Percentiles rank a stretch among this genome's conserved stretches.
Conservation (phyloP, 2,888 invertebrate genomes). For the Aphidoletes aphidimyza region DNA sequence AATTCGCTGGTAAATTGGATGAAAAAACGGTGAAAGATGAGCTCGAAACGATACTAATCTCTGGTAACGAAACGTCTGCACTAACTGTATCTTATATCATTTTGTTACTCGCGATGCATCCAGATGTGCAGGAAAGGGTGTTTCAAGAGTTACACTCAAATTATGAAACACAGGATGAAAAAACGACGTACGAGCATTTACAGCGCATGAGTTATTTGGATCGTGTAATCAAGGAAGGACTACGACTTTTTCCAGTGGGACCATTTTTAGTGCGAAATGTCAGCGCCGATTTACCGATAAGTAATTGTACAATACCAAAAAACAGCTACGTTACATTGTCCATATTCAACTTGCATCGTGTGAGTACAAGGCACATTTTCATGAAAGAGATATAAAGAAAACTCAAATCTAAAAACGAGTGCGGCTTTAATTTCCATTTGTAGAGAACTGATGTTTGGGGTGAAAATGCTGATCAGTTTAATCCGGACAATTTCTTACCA, state of each 20-base stretch:
- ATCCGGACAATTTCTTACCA: conserved; percentile 57
- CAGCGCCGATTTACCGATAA: background rate
- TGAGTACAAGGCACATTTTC: background rate
- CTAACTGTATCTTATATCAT: background rate
- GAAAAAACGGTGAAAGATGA: background rate
- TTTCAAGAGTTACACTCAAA: conserved; percentile 45
- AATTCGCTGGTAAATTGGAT: background rate
- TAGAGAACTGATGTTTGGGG: conserved; percentile 56
- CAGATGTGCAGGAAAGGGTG: conserved; percentile 48
- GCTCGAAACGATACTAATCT: background rate
- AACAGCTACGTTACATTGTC: conserved; percentile 53
- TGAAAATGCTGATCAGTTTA: conserved; percentile 55
- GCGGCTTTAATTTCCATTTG: background rate
- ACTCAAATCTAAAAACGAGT: background rate
- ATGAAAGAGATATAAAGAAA: background rate
- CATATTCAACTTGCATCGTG: conserved; percentile 55
- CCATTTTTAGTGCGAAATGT: conserved; percentile 45
- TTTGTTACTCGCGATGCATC: conserved; percentile 55
- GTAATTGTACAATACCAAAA: conserved; percentile 55
- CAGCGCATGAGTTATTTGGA: conserved; percentile 50
- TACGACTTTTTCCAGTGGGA: conserved; percentile 53
- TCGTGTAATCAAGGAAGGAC: conserved; percentile 53
- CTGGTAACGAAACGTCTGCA: conserved; percentile 8
- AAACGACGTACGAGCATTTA: background rate
- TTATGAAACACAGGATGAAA: background rate